Evolutionary conservation across 2,888 invertebrate species (phyloP), one percentile per base, ranked within the genome.

Genomic region (Neoaliturus tenellus): DNA sequence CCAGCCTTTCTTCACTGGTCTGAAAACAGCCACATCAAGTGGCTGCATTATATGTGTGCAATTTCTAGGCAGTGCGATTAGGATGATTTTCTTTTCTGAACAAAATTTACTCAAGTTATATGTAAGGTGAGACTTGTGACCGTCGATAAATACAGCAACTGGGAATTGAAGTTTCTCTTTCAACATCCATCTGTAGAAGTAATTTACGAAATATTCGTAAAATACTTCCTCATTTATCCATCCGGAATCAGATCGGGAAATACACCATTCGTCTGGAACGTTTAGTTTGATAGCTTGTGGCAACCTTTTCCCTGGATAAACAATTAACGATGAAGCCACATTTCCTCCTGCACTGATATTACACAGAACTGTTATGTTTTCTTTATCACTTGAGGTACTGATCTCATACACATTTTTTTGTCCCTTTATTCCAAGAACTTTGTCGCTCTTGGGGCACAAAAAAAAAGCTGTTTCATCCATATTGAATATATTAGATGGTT

Each of bases 31-130:
- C 4, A 90, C 89, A 85, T 90, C 90, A 82, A 90, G 85, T 5
- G 90, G 90, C 84, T 90, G 90, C 14, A 90, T 83, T 6, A 90
- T 87, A 85, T 90, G 90, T 3, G 90, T 90, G 0, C 90, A 87
- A 86, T 90, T 91, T 6, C 90, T 89, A 39, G 87, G 88, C n/a
- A 91, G 85, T 48, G 89, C 88, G 73, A 90, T 85, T n/a, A 25
- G 31, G 25, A 75, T 75, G 1, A 75, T 75, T 8, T 28, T 78
- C 25, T 58, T 80, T 28, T 80, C 33, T 17, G 80, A 80, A 58
- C 55, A 80, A 58, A 33, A 80, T 20, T 58, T 33, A 58, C 80
- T 80, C 14, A 80, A n/a, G n/a, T 80, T 20, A 35, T 33, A 58
- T 0, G 58, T 80, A 20, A 51, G 17, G 31, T 80, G 80, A n/a